Evolutionary conservation across 2,888 invertebrate genomes (phyloP).

Genomic region (Brenthis hecate): DNA sequence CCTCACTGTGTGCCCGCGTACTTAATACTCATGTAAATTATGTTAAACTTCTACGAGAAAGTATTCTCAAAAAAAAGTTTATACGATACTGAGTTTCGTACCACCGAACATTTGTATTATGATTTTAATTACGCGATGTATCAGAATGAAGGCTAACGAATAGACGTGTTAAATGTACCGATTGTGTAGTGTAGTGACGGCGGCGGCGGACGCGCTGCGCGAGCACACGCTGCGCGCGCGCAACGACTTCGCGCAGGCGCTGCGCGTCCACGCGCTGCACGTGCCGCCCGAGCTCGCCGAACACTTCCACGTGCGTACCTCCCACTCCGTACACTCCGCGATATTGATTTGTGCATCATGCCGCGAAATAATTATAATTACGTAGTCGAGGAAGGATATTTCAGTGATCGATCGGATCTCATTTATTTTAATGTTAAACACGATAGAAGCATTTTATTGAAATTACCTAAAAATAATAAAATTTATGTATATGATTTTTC

Average conservation of each 20-base stretch:
- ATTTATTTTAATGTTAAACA: not conserved
- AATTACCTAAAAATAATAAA: too few species aligned
- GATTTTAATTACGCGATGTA: too few species aligned
- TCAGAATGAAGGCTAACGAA: not conserved
- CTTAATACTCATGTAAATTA: too few species aligned
- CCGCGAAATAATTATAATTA: too few species aligned
- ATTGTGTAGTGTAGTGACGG: constrained; percentile 56
- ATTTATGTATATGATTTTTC: too few species aligned
- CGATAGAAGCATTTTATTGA: not conserved
- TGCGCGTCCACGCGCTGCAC: constrained; percentile 50
- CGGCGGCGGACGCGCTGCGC: constrained; percentile 44
- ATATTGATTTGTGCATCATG: too few species aligned
- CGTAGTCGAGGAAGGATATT: too few species aligned
- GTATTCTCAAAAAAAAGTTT: too few species aligned
- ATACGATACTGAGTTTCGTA: too few species aligned
- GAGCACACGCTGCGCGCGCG: constrained; percentile 52
- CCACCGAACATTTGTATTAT: not conserved
- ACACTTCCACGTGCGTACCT: constrained; percentile 56
- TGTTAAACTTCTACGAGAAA: too few species aligned
- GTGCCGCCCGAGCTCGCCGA: constrained; percentile 47
- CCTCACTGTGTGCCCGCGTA: not conserved
- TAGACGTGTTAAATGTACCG: not conserved
- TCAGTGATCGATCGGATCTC: too few species aligned
- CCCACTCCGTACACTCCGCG: too few species aligned
- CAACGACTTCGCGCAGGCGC: constrained; percentile 59